Evolutionary conservation across 2,113 vertebrate genomes (phyloP), one percentile per base, ranked within the genome.

Genomic region (Tragelaphus scriptus): DNA sequence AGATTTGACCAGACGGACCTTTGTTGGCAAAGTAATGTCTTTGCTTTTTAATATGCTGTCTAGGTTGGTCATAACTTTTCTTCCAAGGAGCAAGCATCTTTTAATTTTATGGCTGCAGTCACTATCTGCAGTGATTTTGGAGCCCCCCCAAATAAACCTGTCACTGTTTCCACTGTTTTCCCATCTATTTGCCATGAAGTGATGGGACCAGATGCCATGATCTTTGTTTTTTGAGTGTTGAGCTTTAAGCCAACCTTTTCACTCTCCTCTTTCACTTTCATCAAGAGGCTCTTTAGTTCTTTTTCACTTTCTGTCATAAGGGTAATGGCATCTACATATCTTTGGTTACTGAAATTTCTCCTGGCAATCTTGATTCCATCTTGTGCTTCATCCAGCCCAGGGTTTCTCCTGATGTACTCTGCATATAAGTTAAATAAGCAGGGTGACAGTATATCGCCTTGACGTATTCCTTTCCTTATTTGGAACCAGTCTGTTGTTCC

Each of bases 381-480:
- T 5, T 68, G 63, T 68, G 32, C 16, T 68, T 68, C 32, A 2
- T 68, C 63, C 63, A 68, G 16, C 32, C 63, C 16, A n/a, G 63
- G 1, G 0, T 68, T 68, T 68, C 16, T n/a, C 32, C 9, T n/a
- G 32, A n/a, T 65, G 30, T 17, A 65, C 15, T 65, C 30, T 65
- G 7, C 63, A 68, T 19, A 19, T 4, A 68, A 68, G 32, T n/a
- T 68, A 68, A 68, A 32, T 68, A 68, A 68, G 16, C 32, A 68
- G 63, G 16, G 32, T 68, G 63, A 19, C 32, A n/a, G 4, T 68
- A n/a, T n/a, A n/a, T 2, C 9, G 32, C 32, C 32, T 68, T 19
- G 63, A 17, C 0, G 1, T n/a, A 68, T 2, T n/a, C 16, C 7
- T 68, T 68, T n/a, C 2, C 32, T 8, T 19, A n/a, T 68, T 68